These are phyloP conservation scores for Lasius fuliginosus DNA, from an alignment of 2,888 invertebrate species.

Conservation along the genomic window DNA sequence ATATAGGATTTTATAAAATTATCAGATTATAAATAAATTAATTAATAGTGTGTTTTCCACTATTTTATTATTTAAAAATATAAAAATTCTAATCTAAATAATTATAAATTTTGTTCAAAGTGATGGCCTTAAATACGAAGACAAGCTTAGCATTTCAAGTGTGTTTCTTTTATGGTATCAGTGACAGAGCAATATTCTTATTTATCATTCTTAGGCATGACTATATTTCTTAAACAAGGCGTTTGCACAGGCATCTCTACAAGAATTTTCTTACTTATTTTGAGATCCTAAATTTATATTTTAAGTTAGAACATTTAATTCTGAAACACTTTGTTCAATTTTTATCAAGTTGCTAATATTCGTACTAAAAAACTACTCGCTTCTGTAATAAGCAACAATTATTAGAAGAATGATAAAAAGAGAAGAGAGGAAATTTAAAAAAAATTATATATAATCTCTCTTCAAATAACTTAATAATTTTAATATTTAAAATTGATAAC, in stretches of 20 bases:
- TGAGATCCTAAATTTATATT: neutral
- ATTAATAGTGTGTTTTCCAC: no score
- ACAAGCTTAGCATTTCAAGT: neutral
- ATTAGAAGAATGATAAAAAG: neutral
- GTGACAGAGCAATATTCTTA: neutral
- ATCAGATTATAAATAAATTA: no score
- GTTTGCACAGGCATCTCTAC: neutral
- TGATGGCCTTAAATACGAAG: neutral
- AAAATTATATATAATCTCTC: neutral
- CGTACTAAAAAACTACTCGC: neutral
- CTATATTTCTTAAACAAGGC: no score
- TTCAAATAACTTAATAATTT: neutral
- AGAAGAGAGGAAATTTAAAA: neutral
- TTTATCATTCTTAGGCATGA: no score
- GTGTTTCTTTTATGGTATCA: neutral
- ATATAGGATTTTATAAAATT: no score
- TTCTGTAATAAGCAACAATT: neutral
- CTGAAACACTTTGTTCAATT: neutral
- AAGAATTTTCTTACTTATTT: neutral
- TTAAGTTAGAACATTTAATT: neutral
- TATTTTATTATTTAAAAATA: no score
- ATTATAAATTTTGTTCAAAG: neutral
- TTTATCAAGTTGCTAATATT: slow-evolving; percentile 4
- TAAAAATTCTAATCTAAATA: no score
- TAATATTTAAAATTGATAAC: neutral